Evolutionary conservation across 30 jellyfish, hydroid and myxozoan species (phyloP), one percentile per base, ranked within the genome.

Genomic region (Aurelia aurita): DNA sequence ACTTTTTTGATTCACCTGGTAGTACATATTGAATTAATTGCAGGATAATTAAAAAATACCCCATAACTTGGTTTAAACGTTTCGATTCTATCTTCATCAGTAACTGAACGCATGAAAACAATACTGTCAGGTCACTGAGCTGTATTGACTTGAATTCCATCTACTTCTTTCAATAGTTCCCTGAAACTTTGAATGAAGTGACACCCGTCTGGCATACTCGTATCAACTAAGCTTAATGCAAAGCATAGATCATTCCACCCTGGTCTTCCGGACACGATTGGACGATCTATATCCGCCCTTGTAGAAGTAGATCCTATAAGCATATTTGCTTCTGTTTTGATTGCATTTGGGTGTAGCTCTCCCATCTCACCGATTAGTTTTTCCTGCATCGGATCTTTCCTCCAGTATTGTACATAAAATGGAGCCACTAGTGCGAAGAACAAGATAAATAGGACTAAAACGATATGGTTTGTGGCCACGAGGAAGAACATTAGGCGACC

Each of bases 401-500:
- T 55, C 67, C 67, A 55, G 29, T 55, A 55, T 22, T 55, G 67
- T 5, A 55, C 67, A 55, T 55, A 55, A 55, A 55, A 55, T 10
- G 67, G 67, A 55, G 67, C 67, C 11, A 55, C 29, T 19, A 55
- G 12, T n/a, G 67, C 25, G 29, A 55, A 55, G 28, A n/a, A 55
- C 13, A 55, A n/a, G 1, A 55, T n/a, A 3, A 55, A 55, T 9
- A 55, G 29, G 25, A 55, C 67, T 14, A 55, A 55, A 0, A 55
- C 29, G 25, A 55, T 5, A 55, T n/a, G 29, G 29, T 55, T 55
- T 19, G 67, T 19, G 4, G 67, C 67, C 29, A 81, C 70, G 2
- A 81, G 85, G 21, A 34, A 59, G 53, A 66, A 81, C 15, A 72
- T 58, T n/a, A 81, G 22, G 22, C 85, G 74, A 19, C 69, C 91